phyloP scores from a whole-genome alignment of 2,888 invertebrate species.

The Mechanitis mazaeus region DNA sequence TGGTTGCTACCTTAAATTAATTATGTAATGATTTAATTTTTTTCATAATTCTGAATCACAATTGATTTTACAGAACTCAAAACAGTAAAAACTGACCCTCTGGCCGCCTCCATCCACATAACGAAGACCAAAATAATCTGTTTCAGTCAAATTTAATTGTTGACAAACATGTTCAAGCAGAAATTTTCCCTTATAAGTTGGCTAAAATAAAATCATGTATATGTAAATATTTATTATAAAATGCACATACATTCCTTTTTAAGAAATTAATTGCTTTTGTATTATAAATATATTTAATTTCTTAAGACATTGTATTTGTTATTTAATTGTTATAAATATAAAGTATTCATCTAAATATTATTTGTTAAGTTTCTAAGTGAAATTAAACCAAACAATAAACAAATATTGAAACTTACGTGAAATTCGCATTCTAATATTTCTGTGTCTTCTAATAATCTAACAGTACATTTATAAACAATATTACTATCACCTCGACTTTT shows the following conservation, averaged over 20 bases:
- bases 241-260: too few relatives aligned
- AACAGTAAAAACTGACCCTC: constrained; percentile 79
- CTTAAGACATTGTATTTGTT: too few relatives aligned
- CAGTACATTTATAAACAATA: constrained; percentile 90
- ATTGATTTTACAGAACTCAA: too few relatives aligned
- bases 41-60: too few relatives aligned
- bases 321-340: too few relatives aligned
- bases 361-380: too few relatives aligned
- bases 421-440: constrained; percentile 95
- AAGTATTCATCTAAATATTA: too few relatives aligned
- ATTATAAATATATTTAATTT: too few relatives aligned
- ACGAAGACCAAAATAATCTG: constrained; percentile 95
- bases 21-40: too few relatives aligned
- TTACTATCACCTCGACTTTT: constrained; percentile 86
- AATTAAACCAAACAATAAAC: too few relatives aligned
- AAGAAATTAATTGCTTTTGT: too few relatives aligned
- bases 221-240: background rate
- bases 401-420: constrained; percentile 73
- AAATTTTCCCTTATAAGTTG: constrained; percentile 92
- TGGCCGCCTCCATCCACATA: constrained; percentile 93
- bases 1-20: too few relatives aligned
- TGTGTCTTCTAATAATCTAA: constrained; percentile 91
- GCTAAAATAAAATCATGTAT: constrained; percentile 74
- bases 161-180: constrained; percentile 93
- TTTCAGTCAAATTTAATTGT: constrained; percentile 92